Base-by-base conservation (phyloP, 2,888 invertebrate genomes). In the Calliopum simillimum region DNA sequence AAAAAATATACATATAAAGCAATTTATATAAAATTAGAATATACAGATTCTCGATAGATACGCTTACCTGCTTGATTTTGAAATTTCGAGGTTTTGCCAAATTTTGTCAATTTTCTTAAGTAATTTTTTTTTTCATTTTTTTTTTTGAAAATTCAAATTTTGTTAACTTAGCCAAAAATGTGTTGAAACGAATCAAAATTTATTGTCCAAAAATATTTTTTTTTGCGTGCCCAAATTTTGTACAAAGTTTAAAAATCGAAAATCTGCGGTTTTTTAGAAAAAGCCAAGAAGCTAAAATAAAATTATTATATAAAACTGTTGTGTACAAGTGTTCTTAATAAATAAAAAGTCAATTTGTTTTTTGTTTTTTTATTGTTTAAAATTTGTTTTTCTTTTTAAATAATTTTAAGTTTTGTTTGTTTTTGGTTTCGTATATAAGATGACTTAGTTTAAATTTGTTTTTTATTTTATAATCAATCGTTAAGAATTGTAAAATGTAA, bases 351-450 rank as follows among this genome's bases (percentile, higher is more conserved):
- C 72, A 73, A 71, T 63, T 61, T 67, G 58, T 73, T 75, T 74
- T 69, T 75, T 74, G 70, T 70, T 73, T 53, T 71, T 71, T 66
- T 71, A 67, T 70, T 71, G 70, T 75, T 73, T 66, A 64, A 65
- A 66, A 51, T 75, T 75, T 74, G 74, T 74, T 72, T 75, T 75
- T 64, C 63, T 73, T 62, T 64, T 75, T 62, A 67, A 58, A 33
- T 69, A 44, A 21, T 67, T 33, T 41, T 71, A 56, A 46, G 51
- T 21, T 25, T 58, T 46, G 66, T 59, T 70, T 74, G 62, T 47
- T 68, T 70, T 64, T 76, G 75, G 76, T 77, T 78, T 79, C 77
- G 74, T 78, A 69, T n/a, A 56, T 70, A 70, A 13, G 62, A 46
- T 69, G 62, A 64, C 53, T 69, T 62, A 59, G 46, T 25, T 58